Evolutionary conservation across 35 echinoderm and acorn worm species (phyloP).

Genomic region (Patiria miniata): DNA sequence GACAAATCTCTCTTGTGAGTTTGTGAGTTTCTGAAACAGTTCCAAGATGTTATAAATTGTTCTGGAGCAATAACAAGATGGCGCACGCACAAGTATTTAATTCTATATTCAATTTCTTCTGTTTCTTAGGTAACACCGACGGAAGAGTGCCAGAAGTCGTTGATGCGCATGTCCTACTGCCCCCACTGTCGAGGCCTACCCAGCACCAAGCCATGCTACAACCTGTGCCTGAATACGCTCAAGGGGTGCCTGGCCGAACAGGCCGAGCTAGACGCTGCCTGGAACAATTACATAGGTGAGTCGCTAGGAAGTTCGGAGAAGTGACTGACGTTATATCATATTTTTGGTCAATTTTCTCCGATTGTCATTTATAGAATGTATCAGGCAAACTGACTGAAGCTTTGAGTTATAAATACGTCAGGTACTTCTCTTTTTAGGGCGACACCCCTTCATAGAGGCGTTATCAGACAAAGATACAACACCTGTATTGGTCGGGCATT

Average conservation of each 20-base stretch:
- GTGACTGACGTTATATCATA: neutral
- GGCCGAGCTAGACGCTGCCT: conserved; percentile 81
- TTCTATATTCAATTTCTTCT: neutral
- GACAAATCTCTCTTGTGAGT: too few species aligned
- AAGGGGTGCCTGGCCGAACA: conserved; percentile 89
- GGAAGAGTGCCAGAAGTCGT: conserved; percentile 66
- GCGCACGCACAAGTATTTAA: too few species aligned
- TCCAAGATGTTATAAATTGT: too few species aligned
- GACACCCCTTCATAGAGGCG: too few species aligned
- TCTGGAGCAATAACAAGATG: too few species aligned
- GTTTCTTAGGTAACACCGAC: conserved; percentile 67
- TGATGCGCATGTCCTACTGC: conserved; percentile 84
- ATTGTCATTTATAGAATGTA: neutral
- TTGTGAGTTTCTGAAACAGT: too few species aligned
- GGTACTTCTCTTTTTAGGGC: too few species aligned
- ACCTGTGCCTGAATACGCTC: conserved; percentile 88
- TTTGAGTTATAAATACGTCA: neutral
- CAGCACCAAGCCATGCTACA: conserved; percentile 71
- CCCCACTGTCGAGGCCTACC: conserved; percentile 77
- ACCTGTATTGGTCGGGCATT: too few species aligned
- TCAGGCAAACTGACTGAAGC: neutral
- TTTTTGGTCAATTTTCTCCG: neutral
- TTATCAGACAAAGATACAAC: too few species aligned
- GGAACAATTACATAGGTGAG: conserved; percentile 97
- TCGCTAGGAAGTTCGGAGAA: too few species aligned